Conservation (phyloP, 2,888 invertebrate genomes). For the Hirtodrosophila duncani region DNA sequence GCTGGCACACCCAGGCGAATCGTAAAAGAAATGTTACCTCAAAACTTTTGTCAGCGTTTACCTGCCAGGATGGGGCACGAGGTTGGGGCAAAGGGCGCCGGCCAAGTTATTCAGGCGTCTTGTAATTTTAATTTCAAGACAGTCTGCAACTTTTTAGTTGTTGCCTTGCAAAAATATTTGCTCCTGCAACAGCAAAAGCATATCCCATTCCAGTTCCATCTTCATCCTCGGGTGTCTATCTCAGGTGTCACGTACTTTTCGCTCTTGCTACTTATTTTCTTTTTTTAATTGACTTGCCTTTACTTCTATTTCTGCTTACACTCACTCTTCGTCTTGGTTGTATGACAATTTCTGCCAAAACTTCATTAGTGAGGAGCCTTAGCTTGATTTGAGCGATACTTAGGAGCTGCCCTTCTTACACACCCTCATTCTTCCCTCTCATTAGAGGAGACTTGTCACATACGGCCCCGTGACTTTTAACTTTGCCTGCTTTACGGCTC, state of each 20-base stretch:
- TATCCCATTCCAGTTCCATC: background rate
- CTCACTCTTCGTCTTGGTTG: no score
- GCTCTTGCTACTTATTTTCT: no score
- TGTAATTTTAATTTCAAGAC: constrained; percentile 71
- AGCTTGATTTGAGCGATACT: constrained; percentile 55
- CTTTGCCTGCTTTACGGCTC: constrained; percentile 11
- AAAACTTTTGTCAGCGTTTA: constrained; percentile 54
- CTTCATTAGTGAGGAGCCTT: constrained; percentile 58
- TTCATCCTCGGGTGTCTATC: constrained; percentile 21
- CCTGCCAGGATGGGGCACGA: constrained; percentile 12
- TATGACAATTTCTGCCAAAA: constrained; percentile 35
- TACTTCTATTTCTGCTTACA: no score
- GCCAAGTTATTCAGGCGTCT: constrained; percentile 50
- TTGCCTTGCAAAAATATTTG: constrained; percentile 22
- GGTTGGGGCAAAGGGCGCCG: background rate
- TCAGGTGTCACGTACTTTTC: constrained; percentile 73
- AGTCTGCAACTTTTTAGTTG: constrained; percentile 62
- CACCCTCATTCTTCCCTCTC: constrained; percentile 40
- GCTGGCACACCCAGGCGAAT: constrained; percentile 55
- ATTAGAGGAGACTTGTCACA: constrained; percentile 64
- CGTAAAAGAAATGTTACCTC: constrained; percentile 69
- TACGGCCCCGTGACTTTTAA: constrained; percentile 49
- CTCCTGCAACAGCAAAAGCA: constrained; percentile 5
- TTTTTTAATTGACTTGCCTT: constrained; percentile 76
- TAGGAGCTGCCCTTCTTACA: constrained; percentile 18